Evolutionary conservation across 2,888 invertebrate species (phyloP).

Genomic region (Eupithecia subumbrata): DNA sequence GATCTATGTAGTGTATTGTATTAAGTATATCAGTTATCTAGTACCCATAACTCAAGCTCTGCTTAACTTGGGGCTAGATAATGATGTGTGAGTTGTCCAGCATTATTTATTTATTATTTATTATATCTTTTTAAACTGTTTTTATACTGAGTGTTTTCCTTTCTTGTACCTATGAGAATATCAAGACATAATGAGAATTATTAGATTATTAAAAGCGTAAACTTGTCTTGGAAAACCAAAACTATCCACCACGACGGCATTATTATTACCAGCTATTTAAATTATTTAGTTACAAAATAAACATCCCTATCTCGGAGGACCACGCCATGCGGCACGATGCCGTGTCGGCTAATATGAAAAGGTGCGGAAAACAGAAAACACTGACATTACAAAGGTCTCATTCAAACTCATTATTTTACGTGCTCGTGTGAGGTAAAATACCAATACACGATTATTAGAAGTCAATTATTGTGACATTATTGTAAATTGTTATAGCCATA

Average conservation of each 20-base stretch:
- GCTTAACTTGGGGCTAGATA: too few species aligned
- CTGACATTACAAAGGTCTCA: conserved; percentile 26
- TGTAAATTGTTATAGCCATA: conserved; percentile 49
- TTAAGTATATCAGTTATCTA: too few species aligned
- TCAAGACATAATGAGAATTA: conserved; percentile 22
- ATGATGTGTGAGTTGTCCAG: too few species aligned
- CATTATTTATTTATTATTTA: too few species aligned
- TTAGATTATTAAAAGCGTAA: conserved; percentile 8
- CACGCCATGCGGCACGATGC: not conserved
- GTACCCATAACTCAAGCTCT: too few species aligned
- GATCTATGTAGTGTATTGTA: too few species aligned
- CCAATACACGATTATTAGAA: conserved; percentile 45
- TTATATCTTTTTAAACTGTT: too few species aligned
- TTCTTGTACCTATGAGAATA: conserved; percentile 39
- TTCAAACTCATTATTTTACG: conserved; percentile 41
- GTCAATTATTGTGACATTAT: conserved; percentile 54
- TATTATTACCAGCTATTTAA: not conserved
- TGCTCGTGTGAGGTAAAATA: conserved; percentile 35
- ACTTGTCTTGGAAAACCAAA: not conserved
- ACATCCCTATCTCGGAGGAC: not conserved
- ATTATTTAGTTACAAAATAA: too few species aligned
- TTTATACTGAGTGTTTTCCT: conserved; percentile 45
- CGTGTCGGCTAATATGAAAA: conserved; percentile 8
- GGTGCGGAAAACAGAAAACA: conserved; percentile 25
- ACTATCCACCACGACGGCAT: not conserved